Evolutionary conservation across 2,888 invertebrate species (phyloP).

Genomic region (Leptarthrus brevirostris): DNA sequence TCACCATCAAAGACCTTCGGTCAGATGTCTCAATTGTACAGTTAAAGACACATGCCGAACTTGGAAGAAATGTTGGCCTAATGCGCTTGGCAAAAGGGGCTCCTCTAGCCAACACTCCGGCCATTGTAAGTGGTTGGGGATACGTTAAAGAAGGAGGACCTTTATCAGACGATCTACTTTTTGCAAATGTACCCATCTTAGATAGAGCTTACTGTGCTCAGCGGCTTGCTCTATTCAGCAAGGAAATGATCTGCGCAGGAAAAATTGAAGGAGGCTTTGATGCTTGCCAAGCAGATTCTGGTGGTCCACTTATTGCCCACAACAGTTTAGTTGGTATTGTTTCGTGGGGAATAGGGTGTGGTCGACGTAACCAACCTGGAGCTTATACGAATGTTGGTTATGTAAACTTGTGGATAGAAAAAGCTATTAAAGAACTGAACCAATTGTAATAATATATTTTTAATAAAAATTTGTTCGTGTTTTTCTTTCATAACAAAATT

Average conservation of each 20-base stretch:
- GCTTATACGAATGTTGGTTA: conserved; percentile 39
- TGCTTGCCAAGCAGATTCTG: conserved; percentile 49
- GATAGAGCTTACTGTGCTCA: conserved; percentile 59
- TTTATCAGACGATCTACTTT: conserved; percentile 11
- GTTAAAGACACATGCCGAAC: conserved; percentile 66
- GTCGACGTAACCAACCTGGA: conserved; percentile 26
- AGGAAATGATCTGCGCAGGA: conserved; percentile 70
- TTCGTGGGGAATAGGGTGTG: conserved; percentile 48
- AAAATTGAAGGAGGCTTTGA: conserved; percentile 64
- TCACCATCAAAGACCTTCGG: conserved; percentile 57
- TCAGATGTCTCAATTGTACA: conserved; percentile 69
- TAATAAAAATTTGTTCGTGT: too few species aligned
- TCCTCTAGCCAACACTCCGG: conserved; percentile 10
- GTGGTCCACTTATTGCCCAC: conserved; percentile 43
- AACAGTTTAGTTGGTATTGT: conserved; percentile 41
- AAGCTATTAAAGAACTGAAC: background rate
- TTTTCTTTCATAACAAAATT: too few species aligned
- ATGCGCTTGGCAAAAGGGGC: conserved; percentile 56
- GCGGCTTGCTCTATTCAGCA: conserved; percentile 60
- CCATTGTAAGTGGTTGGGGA: conserved; percentile 53
- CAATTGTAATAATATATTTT: too few species aligned
- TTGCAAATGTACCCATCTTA: conserved; percentile 2
- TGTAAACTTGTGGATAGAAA: conserved; percentile 37
- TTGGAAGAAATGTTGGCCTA: conserved; percentile 62
- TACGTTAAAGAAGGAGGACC: conserved; percentile 10